Base-by-base conservation (phyloP, 2,797 vertebrate species). In the Phrynocephalus forsythii region DNA sequence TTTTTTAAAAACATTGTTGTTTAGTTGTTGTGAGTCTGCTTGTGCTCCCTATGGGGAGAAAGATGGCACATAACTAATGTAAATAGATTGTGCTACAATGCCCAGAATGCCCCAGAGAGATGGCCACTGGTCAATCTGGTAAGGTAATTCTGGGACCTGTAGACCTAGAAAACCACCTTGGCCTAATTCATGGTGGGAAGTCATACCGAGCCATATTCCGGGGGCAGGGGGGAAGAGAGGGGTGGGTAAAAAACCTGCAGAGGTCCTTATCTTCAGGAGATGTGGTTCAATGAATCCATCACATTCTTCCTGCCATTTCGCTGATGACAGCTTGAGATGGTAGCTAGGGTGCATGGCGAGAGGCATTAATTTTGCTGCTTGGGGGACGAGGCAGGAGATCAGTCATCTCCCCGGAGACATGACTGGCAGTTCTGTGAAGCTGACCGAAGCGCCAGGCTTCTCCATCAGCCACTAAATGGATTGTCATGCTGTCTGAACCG, bases 351-450 rank as follows among this genome's bases (percentile, higher is more conserved):
- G 71, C 38, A 63, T 63, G 60, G 60, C 60, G 30, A 33, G 44
- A 82, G 89, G 67, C 67, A 66, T 72, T 80, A 88, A 67, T 71
- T 63, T 67, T 60, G 66, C 88, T 66, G 77, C 68, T 91, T 86
- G 86, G 92, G 83, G 94, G 66, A 63, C 83, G 22, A 73, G 67
- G 78, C 85, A 88, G 89, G 86, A 92, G 94, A 88, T 84, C 86
- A 92, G 85, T 83, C 0, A 2, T 85, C 82, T 82, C 78, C 86
- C 88, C 50, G 86, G 86, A 90, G 88, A 90, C 60, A 79, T 89
- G 91, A 89, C 85, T 75, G 93, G 87, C 88, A 86, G 91, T 66
- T 90, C 83, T 73, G 86, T 63, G 84, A 72, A 71, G 87, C 85
- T 85, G 90, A 86, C 78, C 80, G 0, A 82, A 92, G 91, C 90